Percentiles rank a stretch among this genome's conserved stretches.
Conservation (phyloP, 2,113 vertebrate genomes). For the Chaetorhynchus papuensis region DNA sequence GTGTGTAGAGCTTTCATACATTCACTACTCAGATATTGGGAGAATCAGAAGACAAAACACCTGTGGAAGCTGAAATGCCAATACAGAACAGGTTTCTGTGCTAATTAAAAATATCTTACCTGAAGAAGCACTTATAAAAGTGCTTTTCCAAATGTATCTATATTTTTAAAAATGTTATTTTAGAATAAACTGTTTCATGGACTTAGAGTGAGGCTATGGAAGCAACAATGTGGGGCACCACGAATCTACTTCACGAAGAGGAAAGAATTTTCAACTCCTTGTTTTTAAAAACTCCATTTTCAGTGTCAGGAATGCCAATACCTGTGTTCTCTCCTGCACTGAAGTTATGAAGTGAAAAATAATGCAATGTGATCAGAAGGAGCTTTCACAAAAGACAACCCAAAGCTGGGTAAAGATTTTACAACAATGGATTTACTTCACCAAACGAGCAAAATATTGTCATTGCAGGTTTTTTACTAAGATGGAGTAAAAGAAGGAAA, state of each 20-base stretch:
- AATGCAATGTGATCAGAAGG: neutral
- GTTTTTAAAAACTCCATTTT: neutral
- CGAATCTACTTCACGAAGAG: rapidly evolving
- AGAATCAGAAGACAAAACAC: neutral
- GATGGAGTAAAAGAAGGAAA: rapidly evolving
- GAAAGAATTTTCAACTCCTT: neutral
- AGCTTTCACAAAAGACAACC: neutral
- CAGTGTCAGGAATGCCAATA: neutral
- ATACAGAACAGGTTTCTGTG: neutral
- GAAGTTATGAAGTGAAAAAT: neutral
- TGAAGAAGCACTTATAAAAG: neutral
- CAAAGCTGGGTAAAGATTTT: neutral
- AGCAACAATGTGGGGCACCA: rapidly evolving
- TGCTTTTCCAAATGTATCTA: neutral
- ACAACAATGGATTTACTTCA: neutral
- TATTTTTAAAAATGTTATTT: neutral
- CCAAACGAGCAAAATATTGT: neutral
- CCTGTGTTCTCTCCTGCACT: neutral
- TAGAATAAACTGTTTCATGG: neutral
- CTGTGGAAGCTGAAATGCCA: neutral
- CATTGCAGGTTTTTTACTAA: neutral
- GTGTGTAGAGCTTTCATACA: rapidly evolving
- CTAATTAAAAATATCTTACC: neutral
- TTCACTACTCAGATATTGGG: neutral
- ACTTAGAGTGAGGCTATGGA: neutral